phyloP scores from a whole-genome alignment of 92 coral and sea anemone genomes.

The Palythoa grandiflora region DNA sequence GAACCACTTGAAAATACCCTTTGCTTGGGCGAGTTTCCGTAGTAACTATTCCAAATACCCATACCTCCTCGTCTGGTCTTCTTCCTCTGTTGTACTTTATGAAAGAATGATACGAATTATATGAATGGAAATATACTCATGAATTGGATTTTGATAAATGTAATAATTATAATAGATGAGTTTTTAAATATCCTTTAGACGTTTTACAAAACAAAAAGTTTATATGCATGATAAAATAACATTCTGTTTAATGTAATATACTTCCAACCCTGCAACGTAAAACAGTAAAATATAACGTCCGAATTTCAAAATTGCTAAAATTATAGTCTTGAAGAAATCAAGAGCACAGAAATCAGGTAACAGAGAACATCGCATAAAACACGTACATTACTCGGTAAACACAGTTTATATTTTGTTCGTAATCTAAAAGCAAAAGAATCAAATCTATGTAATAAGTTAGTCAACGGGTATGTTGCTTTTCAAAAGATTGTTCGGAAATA shows the following conservation, averaged over 20 bases:
- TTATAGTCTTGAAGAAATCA: too few species aligned
- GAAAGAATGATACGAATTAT: neutral
- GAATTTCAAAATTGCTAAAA: too few species aligned
- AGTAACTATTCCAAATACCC: neutral
- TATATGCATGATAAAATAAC: neutral
- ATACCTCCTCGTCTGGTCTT: neutral
- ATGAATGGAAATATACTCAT: slow-evolving; percentile 7
- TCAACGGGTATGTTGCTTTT: too few species aligned
- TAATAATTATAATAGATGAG: neutral
- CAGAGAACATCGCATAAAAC: too few species aligned
- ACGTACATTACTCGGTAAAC: too few species aligned
- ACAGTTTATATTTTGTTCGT: too few species aligned
- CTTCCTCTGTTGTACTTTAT: neutral
- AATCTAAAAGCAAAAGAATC: too few species aligned
- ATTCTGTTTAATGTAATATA: slow-evolving; percentile 8
- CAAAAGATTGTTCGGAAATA: too few species aligned
- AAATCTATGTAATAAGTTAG: too few species aligned
- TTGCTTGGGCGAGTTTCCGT: neutral
- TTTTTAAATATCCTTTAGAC: neutral
- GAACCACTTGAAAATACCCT: neutral
- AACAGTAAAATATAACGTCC: too few species aligned
- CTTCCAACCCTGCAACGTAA: neutral
- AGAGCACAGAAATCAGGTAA: neutral
- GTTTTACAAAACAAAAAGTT: slow-evolving; percentile 3
- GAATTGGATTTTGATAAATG: slow-evolving; percentile 7